Evolutionary conservation across 1,140 invertebrate genomes (phyloP), one percentile per base, ranked within the genome.

Genomic region (Microplitis demolitor): DNA sequence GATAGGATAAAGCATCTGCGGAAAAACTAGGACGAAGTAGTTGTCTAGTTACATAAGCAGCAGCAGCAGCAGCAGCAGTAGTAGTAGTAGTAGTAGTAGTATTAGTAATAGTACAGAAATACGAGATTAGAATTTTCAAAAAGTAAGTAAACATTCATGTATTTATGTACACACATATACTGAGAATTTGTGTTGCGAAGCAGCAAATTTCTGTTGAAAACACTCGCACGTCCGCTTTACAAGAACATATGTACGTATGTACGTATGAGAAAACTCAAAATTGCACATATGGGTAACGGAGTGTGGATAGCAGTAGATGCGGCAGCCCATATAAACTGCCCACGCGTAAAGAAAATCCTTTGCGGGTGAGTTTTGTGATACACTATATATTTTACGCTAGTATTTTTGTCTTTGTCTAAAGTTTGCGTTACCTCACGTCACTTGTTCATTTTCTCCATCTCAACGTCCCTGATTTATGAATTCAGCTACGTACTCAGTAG

Each of bases 61-160:
- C 16, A 5, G 4, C 50, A 53, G 14, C 16, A 5, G 4, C 50
- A 11, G 51, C 5, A 67, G 33, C 3, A 51, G 14, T 13, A 54
- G 50, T 45, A 51, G 11, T 13, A n/a, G 6, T 14, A 53, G 31
- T 8, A 62, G 13, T n/a, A 13, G 51, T 45, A 34, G 45, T 50
- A 53, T 34, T 35, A 50, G 64, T 54, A 14, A 13, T 60, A 34
- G 34, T 71, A 60, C 54, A 66, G 53, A 66, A 45, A 63, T 68
- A 64, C 66, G 58, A 71, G 73, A 74, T 74, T 68, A 66, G 58
- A 74, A 74, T 74, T 45, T 45, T 74, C 69, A 58, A 74, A 74
- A 64, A 74, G 71, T 37, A 62, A 53, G 71, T 9, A 37, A 67
- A 67, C 63, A 72, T 61, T 50, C 66, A 68, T 74, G 51, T 34